A percentile compares a stretch with the other conserved stretches of the same genome.
phyloP scores from a whole-genome alignment of 2,888 invertebrate species.

The Tuberolachnus salignus region DNA sequence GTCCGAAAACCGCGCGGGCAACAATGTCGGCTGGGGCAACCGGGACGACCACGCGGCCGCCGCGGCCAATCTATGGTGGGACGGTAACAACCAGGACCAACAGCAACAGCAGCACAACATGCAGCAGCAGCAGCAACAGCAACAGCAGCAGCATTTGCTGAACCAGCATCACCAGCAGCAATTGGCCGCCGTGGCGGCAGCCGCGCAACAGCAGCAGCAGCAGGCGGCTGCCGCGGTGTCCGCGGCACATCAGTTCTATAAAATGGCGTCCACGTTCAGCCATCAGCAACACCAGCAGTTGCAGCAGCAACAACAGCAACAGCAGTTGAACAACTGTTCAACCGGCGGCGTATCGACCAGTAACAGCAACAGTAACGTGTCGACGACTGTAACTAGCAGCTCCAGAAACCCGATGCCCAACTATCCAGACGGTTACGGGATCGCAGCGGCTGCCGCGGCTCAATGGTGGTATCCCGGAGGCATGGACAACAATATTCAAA shows the following conservation, averaged over 20 bases:
- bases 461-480: conserved; percentile 55
- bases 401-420: conserved; percentile 52
- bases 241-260: conserved; percentile 58
- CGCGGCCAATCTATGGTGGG: conserved; percentile 63
- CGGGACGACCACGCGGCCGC: conserved; percentile 62
- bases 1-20: conserved; percentile 59
- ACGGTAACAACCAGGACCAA: conserved; percentile 61
- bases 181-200: conserved; percentile 61
- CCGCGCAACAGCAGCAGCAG: conserved; percentile 62
- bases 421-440: conserved; percentile 48
- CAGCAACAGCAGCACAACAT: conserved; percentile 60
- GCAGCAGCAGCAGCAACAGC: conserved; percentile 62
- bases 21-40: conserved; percentile 63
- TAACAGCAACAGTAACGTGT: conserved; percentile 52
- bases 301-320: conserved; percentile 65
- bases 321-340: conserved; percentile 60
- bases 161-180: conserved; percentile 62
- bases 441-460: conserved; percentile 49
- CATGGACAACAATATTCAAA: conserved; percentile 55
- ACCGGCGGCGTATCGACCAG: conserved; percentile 48
- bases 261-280: conserved; percentile 58
- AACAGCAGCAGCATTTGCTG: conserved; percentile 59
- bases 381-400: conserved; percentile 51
- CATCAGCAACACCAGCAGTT: conserved; percentile 63
- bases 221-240: conserved; percentile 57